Evolutionary conservation across 2,888 invertebrate species (phyloP), one percentile per base, ranked within the genome.

Genomic region (Napeogenes sylphis): DNA sequence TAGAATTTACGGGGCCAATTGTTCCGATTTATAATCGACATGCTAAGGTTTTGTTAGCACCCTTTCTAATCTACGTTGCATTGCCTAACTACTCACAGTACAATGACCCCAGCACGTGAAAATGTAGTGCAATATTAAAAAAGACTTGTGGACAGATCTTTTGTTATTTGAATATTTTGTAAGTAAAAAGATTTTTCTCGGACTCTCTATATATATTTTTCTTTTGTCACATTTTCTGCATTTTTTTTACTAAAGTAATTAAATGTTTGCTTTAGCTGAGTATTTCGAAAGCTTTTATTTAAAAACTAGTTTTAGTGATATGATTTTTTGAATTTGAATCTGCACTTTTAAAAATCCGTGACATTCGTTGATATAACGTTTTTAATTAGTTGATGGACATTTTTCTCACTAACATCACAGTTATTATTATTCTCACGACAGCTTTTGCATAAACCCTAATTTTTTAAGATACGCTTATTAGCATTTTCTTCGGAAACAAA

Each of bases 1-100:
- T 58, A 67, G 69, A 68, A 71, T 74, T 68, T 71, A 68, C 70
- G 64, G 70, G 66, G 65, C 72, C 73, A 66, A 71, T 72, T 72
- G 71, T 70, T 62, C 61, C 70, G 68, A 70, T 69, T 70, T 69
- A 71, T 72, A 68, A 65, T 62, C 62, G 64, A 68, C 68, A 64
- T 66, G 65, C 61, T 30, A 66, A 63, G 58, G 68, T 72, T 72
- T 71, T 68, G 66, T 69, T 68, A 63, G 59, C 65, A 62, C 63
- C 66, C 69, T 57, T 68, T 71, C 68, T 71, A 71, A 72, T 71
- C 64, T 70, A 65, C 67, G 35, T 21, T 3, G 14, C 10, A n/a
- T 30, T 4, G n/a, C 14, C 42, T 1, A 33, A 4, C 45, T 13
- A 30, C 51, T 51, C 4, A 4, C 30, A 12, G 30, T 21, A 12